Conservation (phyloP, 2,888 invertebrate genomes). For the Tortrix viridana region DNA sequence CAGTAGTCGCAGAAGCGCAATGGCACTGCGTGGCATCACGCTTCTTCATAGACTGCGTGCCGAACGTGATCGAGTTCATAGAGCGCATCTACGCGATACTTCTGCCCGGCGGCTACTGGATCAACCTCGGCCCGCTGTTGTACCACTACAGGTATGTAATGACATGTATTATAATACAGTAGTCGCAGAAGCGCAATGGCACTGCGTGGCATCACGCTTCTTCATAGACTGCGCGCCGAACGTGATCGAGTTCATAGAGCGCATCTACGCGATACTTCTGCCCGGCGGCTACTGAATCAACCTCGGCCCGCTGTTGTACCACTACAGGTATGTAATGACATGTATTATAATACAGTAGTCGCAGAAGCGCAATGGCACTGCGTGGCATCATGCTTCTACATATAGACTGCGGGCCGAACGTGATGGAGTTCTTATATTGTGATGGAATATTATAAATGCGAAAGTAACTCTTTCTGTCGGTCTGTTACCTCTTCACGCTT, state of each 20-base stretch:
- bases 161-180: too few species aligned
- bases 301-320: conserved; percentile 96
- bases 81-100: conserved; percentile 95
- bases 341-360: too few species aligned
- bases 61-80: conserved; percentile 97
- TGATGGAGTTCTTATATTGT: conserved; percentile 97
- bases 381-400: conserved; percentile 98
- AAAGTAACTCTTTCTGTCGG: too few species aligned
- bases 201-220: conserved; percentile 98
- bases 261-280: conserved; percentile 94
- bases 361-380: conserved; percentile 91
- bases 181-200: conserved; percentile 87
- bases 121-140: conserved; percentile 95
- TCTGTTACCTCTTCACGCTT: too few species aligned
- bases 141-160: conserved; percentile 90
- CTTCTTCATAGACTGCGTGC: conserved; percentile 99
- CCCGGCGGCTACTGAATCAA: conserved; percentile 96
- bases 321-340: conserved; percentile 84
- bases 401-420: conserved; percentile 98
- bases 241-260: conserved; percentile 96
- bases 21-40: conserved; percentile 98
- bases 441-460: too few species aligned
- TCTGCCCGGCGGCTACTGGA: conserved; percentile 95
- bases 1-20: conserved; percentile 70
- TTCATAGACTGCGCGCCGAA: conserved; percentile 99